Base-by-base conservation (phyloP, 2,888 invertebrate species). In the Mylabris sibirica region DNA sequence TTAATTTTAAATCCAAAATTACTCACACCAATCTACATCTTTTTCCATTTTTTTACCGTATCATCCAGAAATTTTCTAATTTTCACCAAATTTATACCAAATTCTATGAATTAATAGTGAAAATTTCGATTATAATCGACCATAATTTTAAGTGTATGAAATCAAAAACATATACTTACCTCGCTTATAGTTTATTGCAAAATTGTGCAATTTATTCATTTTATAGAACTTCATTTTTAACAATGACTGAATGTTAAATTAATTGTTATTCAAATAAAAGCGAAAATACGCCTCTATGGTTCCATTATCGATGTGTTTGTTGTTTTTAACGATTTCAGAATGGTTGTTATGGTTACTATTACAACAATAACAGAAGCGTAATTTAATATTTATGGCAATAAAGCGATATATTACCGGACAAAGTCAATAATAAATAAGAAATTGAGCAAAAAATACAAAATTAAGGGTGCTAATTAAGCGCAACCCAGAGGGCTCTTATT, bases 281-380 rank as follows among this genome's bases (percentile, higher is more conserved):
- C 14, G 14, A 12, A 14, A 41, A 41, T 14, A 41, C 41, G 17
- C 17, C 3, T 22, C 53, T 11, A 53, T 53, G 22, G 53, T 53
- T 22, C 1, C 22, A 22, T 22, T 44, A 44, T 44, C n/a, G 44
- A 44, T 44, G n/a, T 44, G 5, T 44, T 44, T n/a, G 17, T 53
- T 20, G 22, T 20, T 53, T 30, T 53, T 53, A 53, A 53, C 22
- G 53, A 53, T 53, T 53, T 53, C 22, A 20, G 20, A 20, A 53
- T 53, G 53, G 53, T 53, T 53, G 53, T 53, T 53, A 53, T 53
- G 53, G 22, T 49, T 6, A 49, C 49, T 49, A 20, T 49, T 49
- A 17, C 49, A 49, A 49, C 49, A 49, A 49, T 49, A 17, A 49
- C 49, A 49, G 9, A 49, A 49, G 4, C 8, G 8, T 20, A 49